A percentile compares a stretch with the other conserved stretches of the same genome.
Conservation (phyloP, 35 echinoderm and acorn worm species). For the Amphiura filiformis region DNA sequence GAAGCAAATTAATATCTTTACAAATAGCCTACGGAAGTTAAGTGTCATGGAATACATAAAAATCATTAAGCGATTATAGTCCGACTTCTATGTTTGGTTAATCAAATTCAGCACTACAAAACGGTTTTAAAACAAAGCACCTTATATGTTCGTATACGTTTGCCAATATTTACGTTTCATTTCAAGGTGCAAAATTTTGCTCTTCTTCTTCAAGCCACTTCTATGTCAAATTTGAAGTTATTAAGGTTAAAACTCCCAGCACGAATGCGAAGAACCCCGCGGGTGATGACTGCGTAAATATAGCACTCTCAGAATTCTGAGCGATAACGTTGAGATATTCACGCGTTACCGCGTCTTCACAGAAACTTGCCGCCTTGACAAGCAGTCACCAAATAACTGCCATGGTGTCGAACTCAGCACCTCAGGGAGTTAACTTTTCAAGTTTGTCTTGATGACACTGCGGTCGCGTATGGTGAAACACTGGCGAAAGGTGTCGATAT, state of each 20-base stretch:
- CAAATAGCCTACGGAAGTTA: no score
- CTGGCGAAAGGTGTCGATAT: neutral
- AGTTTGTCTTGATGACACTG: neutral
- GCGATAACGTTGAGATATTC: neutral
- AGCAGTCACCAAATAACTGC: neutral
- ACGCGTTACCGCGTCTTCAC: neutral
- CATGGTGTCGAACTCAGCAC: neutral
- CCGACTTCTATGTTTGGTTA: no score
- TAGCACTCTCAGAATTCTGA: neutral
- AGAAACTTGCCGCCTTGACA: neutral
- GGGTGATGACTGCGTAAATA: neutral
- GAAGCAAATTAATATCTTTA: no score
- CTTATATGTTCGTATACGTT: no score
- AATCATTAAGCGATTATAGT: no score
- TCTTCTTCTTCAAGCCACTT: neutral
- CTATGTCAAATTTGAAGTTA: neutral
- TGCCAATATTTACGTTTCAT: no score
- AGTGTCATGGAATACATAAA: no score
- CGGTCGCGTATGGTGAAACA: neutral
- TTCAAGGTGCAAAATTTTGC: neutral
- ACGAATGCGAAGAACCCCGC: neutral
- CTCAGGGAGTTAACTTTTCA: neutral
- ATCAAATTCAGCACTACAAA: no score
- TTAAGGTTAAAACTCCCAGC: conserved; percentile 10
- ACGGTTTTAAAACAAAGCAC: no score